phyloP scores from a whole-genome alignment of 2,797 vertebrate species.

The Aythya fuligula region DNA sequence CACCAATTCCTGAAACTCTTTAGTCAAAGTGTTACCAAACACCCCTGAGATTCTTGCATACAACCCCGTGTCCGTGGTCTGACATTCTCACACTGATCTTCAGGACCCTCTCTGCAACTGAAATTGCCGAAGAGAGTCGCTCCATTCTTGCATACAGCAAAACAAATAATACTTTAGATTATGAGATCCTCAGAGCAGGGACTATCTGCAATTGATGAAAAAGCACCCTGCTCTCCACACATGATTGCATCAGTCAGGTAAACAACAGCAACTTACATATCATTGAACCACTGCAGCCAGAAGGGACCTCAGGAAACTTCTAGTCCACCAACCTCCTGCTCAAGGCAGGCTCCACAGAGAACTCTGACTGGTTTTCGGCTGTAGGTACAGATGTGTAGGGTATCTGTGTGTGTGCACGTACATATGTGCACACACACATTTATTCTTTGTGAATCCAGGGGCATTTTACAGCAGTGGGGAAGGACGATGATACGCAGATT shows the following conservation, averaged over 20 bases:
- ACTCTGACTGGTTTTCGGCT: neutral
- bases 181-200: neutral
- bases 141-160: neutral
- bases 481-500: neutral
- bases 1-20: neutral
- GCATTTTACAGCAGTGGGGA: neutral
- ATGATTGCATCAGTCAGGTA: neutral
- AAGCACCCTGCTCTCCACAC: neutral
- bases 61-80: neutral
- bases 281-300: neutral
- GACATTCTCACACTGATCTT: neutral
- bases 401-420: rapidly evolving
- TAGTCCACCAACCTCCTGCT: neutral
- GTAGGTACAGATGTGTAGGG: too few relatives aligned
- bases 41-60: neutral
- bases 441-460: neutral
- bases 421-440: neutral
- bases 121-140: neutral
- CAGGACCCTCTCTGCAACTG: neutral
- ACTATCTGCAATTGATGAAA: neutral
- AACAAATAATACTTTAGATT: neutral
- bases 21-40: neutral
- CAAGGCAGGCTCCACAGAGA: neutral
- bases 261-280: neutral
- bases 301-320: neutral